A percentile compares a stretch with the other conserved stretches of the same genome.
Evolutionary conservation across 2,888 invertebrate genomes (phyloP).

Genomic region (Zaprionus bogoriensis): DNA sequence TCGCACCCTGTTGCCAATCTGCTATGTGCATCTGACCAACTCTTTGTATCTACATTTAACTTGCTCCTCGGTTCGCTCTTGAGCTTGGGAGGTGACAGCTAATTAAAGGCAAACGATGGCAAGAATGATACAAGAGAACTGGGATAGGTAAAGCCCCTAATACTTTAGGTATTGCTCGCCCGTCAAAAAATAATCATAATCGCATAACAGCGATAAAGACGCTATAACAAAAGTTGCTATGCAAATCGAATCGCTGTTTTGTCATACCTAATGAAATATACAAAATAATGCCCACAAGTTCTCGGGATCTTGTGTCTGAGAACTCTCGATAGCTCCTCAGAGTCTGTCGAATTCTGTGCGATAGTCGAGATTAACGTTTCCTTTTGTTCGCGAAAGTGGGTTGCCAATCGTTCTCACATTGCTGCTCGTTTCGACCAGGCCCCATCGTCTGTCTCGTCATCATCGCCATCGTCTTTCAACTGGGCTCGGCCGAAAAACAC

Average conservation of each 20-base stretch:
- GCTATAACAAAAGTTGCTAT: too few species aligned
- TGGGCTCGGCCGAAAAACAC: constrained; percentile 42
- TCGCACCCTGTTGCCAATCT: constrained; percentile 51
- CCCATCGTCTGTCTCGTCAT: constrained; percentile 1
- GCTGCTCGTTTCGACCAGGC: constrained; percentile 17
- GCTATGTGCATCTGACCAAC: too few species aligned
- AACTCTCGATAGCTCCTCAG: constrained; percentile 12
- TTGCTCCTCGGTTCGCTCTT: neutral
- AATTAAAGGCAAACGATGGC: neutral
- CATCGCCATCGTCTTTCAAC: constrained; percentile 35
- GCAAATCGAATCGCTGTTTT: neutral
- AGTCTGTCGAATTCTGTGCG: constrained; percentile 18
- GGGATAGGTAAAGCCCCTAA: neutral
- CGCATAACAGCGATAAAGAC: too few species aligned
- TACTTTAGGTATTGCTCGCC: neutral
- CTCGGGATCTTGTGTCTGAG: neutral
- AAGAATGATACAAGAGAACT: neutral
- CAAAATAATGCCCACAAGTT: neutral
- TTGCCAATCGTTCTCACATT: constrained; percentile 57
- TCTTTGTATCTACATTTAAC: constrained; percentile 13
- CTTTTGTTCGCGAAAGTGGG: constrained; percentile 61
- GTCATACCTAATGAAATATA: constrained; percentile 2
- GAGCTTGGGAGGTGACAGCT: neutral
- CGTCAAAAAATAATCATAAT: neutral
- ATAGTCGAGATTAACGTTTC: constrained; percentile 19